Evolutionary conservation across 2,888 invertebrate species (phyloP).

Genomic region (Hyles lineata): DNA sequence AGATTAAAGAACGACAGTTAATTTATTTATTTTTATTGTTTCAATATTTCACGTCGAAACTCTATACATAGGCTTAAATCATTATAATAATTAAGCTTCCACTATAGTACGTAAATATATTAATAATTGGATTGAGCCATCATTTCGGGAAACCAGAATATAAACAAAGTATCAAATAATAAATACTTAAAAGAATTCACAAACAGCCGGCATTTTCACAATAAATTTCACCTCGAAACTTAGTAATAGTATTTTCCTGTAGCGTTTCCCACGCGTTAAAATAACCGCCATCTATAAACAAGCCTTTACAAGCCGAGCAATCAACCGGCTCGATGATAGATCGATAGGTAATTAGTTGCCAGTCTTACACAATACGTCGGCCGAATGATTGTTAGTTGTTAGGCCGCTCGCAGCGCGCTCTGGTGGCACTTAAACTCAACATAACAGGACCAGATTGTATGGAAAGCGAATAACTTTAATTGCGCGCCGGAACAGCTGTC

Average conservation of each 20-base stretch:
- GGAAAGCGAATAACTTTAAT: not conserved
- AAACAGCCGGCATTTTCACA: no score
- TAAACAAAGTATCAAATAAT: no score
- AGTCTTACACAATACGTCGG: conserved; percentile 16
- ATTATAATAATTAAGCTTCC: no score
- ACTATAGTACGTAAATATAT: no score
- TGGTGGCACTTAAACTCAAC: not conserved
- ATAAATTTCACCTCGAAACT: not conserved
- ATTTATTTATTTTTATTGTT: no score
- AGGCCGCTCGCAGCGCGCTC: conserved; percentile 16
- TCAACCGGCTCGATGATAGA: conserved; percentile 11
- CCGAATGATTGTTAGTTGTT: conserved; percentile 9
- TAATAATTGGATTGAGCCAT: no score
- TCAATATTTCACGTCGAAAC: no score
- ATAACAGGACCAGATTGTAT: not conserved
- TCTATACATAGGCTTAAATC: no score
- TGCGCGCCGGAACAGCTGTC: not conserved
- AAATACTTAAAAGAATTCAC: no score
- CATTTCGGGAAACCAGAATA: no score
- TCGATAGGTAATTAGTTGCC: conserved; percentile 26
- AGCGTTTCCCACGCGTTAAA: conserved; percentile 1
- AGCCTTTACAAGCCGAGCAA: not conserved
- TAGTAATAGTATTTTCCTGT: not conserved
- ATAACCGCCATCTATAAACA: not conserved
- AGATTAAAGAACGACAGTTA: no score